A percentile compares a stretch with the other conserved stretches of the same genome.
phyloP scores from a whole-genome alignment of 2,797 vertebrate genomes.

The Crenuchus spilurus region DNA sequence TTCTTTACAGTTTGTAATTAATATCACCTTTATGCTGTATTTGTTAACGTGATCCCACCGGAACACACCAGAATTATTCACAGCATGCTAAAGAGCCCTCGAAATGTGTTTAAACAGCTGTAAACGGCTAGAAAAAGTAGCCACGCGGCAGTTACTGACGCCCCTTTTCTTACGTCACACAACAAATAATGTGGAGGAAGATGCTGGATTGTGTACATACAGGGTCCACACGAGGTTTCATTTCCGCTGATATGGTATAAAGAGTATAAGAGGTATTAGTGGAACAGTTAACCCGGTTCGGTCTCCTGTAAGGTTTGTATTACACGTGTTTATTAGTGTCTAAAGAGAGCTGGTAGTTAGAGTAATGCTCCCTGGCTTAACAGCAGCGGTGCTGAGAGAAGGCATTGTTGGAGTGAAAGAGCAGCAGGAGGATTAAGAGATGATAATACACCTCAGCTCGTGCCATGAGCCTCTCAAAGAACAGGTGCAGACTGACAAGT shows the following conservation, averaged over 20 bases:
- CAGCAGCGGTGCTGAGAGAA: conserved; percentile 10
- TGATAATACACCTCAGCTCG: conserved; percentile 15
- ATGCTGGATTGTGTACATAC: background rate
- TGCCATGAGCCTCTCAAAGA: conserved; percentile 18
- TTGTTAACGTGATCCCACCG: too few relatives aligned
- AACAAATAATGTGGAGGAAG: too few relatives aligned
- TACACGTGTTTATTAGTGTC: background rate
- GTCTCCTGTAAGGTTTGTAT: background rate
- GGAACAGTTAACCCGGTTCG: background rate
- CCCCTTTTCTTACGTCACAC: too few relatives aligned
- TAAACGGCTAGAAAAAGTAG: too few relatives aligned
- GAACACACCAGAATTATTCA: too few relatives aligned
- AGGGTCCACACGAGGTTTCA: background rate
- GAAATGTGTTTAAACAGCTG: too few relatives aligned
- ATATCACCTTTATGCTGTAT: too few relatives aligned
- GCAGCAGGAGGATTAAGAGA: conserved; percentile 24
- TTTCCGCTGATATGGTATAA: background rate
- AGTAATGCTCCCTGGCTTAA: background rate
- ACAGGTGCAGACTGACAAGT: background rate
- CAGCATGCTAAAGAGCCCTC: too few relatives aligned
- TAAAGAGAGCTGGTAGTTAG: background rate
- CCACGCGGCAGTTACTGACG: too few relatives aligned
- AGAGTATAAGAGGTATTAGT: background rate
- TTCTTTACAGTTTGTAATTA: too few relatives aligned
- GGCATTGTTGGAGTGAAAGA: conserved; percentile 17